These are phyloP conservation scores for Rutilus rutilus DNA, from an alignment of 2,113 vertebrate species.

Conservation along the genomic window DNA sequence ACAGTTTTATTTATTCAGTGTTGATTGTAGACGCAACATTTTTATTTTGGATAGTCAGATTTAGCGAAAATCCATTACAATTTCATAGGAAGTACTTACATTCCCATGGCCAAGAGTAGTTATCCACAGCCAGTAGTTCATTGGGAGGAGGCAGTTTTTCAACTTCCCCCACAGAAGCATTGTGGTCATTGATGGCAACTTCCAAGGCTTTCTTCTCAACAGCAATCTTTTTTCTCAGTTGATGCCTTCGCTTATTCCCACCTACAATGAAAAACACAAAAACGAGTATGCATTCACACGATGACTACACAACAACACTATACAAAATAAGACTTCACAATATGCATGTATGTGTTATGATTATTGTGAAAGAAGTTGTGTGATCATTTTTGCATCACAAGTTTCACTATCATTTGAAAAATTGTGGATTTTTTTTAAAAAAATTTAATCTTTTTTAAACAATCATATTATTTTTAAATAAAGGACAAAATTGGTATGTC, in stretches of 20 bases:
- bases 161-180: background rate
- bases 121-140: conserved; percentile 8
- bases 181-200: background rate
- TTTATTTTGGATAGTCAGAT: too few species aligned
- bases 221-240: background rate
- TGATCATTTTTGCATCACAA: background rate
- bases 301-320: background rate
- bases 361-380: background rate
- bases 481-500: background rate
- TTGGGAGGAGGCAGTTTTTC: conserved; percentile 8
- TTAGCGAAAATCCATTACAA: too few species aligned
- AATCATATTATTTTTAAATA: background rate
- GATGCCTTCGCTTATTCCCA: background rate
- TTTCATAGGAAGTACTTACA: conserved; percentile 3
- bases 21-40: too few species aligned
- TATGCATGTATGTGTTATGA: background rate
- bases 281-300: background rate
- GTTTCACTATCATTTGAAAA: background rate
- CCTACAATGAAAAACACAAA: background rate
- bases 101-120: conserved; percentile 14
- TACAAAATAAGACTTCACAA: background rate
- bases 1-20: too few species aligned
- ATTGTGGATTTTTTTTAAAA: background rate
- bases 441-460: background rate
- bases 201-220: background rate